phyloP scores from a whole-genome alignment of 2,113 vertebrate genomes.

The Pseudorhombus dupliciocellatus region DNA sequence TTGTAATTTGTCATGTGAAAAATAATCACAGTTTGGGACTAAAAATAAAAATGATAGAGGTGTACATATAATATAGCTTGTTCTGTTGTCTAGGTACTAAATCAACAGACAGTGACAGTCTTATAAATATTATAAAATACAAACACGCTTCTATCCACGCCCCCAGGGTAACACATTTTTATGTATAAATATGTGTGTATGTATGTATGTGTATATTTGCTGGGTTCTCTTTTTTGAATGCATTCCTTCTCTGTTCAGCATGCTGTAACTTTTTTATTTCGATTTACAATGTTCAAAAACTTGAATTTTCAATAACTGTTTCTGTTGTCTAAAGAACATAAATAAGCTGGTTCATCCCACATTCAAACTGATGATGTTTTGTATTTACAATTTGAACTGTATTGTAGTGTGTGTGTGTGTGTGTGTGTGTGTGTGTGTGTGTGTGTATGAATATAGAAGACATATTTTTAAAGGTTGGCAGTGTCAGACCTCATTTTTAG shows the following conservation, averaged over 20 bases:
- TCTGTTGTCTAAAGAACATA: not conserved
- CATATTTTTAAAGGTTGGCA: not conserved
- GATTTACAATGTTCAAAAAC: not conserved
- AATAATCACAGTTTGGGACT: not conserved
- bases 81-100: constrained; percentile 56
- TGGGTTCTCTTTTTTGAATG: not conserved
- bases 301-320: not conserved
- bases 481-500: not conserved
- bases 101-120: constrained; percentile 16
- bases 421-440: not conserved
- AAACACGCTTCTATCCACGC: constrained; percentile 15
- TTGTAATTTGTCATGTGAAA: not conserved
- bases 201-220: constrained; percentile 22
- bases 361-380: not conserved
- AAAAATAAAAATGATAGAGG: constrained; percentile 6
- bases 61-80: constrained; percentile 5
- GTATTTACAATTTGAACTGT: not conserved
- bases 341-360: not conserved
- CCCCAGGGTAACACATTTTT: not conserved
- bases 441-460: not conserved
- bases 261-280: constrained; percentile 1
- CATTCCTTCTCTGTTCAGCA: not conserved
- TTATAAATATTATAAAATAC: not conserved
- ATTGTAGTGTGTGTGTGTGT: not conserved
- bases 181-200: too few species aligned